A percentile compares a stretch with the other conserved stretches of the same genome.
Evolutionary conservation across 2,113 vertebrate genomes (phyloP).

Genomic region (Mustela nigripes): DNA sequence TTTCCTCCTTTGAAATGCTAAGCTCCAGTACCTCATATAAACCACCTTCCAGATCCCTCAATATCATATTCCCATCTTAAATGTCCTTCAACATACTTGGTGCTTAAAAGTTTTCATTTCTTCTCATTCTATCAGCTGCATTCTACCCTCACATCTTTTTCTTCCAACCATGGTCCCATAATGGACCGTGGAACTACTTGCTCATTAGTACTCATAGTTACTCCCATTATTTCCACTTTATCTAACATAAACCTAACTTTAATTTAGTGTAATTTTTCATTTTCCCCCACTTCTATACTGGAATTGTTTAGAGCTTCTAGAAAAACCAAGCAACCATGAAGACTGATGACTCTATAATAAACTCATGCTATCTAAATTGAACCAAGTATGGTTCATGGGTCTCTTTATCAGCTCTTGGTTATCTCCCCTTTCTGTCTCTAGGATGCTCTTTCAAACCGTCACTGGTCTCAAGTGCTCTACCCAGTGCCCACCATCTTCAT

Average conservation of each 20-base stretch:
- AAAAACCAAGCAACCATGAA: neutral
- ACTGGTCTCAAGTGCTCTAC: neutral
- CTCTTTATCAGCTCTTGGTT: neutral
- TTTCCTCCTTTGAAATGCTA: neutral
- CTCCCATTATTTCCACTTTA: neutral
- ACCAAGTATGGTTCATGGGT: neutral
- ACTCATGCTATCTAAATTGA: neutral
- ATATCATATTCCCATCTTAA: neutral
- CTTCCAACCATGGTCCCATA: neutral
- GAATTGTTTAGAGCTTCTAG: neutral
- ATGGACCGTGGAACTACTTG: neutral
- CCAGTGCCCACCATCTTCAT: neutral
- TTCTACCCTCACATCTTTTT: neutral
- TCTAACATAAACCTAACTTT: neutral
- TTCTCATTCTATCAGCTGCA: neutral
- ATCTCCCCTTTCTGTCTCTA: neutral
- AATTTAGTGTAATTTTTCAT: constrained; percentile 11
- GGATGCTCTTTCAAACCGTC: neutral
- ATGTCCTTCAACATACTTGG: neutral
- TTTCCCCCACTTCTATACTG: neutral
- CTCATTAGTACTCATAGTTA: neutral
- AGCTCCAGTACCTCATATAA: neutral
- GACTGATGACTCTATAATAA: neutral
- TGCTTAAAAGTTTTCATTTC: neutral
- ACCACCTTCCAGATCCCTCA: neutral